Evolutionary conservation across 2,888 invertebrate genomes (phyloP).

Genomic region (Trilocha varians): DNA sequence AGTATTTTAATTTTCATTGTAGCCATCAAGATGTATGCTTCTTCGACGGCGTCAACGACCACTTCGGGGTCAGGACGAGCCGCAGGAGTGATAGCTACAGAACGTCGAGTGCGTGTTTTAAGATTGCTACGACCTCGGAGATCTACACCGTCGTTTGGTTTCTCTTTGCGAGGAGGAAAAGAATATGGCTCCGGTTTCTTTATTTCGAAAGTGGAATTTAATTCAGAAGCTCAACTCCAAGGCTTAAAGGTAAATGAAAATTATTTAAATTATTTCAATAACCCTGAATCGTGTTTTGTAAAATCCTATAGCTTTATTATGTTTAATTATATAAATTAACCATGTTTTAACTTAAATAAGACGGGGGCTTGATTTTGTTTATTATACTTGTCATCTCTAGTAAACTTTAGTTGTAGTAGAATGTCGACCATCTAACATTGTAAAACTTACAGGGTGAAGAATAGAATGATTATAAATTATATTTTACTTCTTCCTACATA

Average conservation of each 20-base stretch:
- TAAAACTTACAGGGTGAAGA: no score
- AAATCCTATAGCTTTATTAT: no score
- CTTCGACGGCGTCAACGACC: slow-evolving; percentile 53
- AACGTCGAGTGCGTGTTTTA: slow-evolving; percentile 56
- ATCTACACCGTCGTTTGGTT: slow-evolving; percentile 80
- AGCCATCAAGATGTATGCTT: slow-evolving; percentile 42
- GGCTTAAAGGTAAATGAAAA: slow-evolving; percentile 82
- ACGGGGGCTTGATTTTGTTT: no score
- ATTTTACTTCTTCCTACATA: no score
- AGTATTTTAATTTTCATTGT: background rate
- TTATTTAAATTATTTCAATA: no score
- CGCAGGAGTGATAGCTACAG: slow-evolving; percentile 27
- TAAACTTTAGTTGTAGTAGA: background rate
- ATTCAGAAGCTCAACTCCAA: slow-evolving; percentile 89
- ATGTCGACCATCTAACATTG: no score
- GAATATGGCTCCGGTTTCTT: slow-evolving; percentile 96
- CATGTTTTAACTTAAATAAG: no score
- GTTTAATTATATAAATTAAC: no score
- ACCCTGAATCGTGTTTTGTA: no score
- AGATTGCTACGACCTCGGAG: slow-evolving; percentile 58
- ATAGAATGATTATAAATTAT: no score
- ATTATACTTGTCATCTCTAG: background rate
- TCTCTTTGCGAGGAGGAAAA: slow-evolving; percentile 87
- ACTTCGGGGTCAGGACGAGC: slow-evolving; percentile 51
- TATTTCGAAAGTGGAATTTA: slow-evolving; percentile 88